phyloP scores from a whole-genome alignment of 2,113 vertebrate species.

The Psilopsiagon aymara region DNA sequence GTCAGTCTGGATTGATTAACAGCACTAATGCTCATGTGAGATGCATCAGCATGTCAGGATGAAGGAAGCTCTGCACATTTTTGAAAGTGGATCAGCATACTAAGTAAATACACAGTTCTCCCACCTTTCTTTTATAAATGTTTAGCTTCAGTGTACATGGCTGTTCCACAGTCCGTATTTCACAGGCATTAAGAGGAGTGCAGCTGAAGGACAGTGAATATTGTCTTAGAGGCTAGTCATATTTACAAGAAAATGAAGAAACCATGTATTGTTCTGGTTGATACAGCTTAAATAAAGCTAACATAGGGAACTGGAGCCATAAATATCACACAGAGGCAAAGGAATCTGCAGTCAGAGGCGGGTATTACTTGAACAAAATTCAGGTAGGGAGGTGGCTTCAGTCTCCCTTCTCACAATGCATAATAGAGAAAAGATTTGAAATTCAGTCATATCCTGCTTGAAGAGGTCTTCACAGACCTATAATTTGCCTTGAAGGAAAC shows the following conservation, averaged over 20 bases:
- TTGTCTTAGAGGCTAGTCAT: not conserved
- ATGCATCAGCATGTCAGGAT: not conserved
- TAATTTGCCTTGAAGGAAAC: not conserved
- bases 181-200: not conserved
- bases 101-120: not conserved
- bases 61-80: not conserved
- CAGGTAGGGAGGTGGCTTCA: not conserved
- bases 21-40: not conserved
- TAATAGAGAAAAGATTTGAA: not conserved
- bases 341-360: not conserved
- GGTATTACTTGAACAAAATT: not conserved
- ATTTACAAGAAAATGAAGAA: not conserved
- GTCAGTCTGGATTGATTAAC: not conserved
- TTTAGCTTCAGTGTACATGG: not conserved
- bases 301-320: not conserved
- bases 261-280: not conserved
- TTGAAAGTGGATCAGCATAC: not conserved
- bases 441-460: conserved; percentile 4
- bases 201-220: not conserved
- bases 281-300: not conserved
- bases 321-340: not conserved
- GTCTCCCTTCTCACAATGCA: not conserved
- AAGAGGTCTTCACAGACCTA: not conserved
- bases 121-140: not conserved
- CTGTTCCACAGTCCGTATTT: not conserved